Percentiles rank a stretch among this genome's conserved stretches.
phyloP scores from a whole-genome alignment of 2,113 vertebrate genomes.

The Dromas ardeola region DNA sequence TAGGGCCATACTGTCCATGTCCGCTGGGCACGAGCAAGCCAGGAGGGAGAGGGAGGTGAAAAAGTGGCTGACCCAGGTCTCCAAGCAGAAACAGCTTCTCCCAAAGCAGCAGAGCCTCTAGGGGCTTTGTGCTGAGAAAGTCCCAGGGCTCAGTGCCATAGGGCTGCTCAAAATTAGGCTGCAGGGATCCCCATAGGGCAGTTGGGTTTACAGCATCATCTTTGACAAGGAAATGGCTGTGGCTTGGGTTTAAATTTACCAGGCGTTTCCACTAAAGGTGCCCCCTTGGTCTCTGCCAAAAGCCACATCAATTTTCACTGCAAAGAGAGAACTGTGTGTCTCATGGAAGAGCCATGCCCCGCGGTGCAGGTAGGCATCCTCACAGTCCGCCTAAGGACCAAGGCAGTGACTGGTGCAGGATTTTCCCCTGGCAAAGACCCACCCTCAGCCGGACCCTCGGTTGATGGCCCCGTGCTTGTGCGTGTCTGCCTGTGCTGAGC shows the following conservation, averaged over 20 bases:
- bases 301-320: not conserved
- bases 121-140: not conserved
- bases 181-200: not conserved
- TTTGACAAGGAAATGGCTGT: not conserved
- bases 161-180: not conserved
- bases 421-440: not conserved
- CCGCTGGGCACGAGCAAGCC: not conserved
- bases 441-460: too few species aligned
- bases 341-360: not conserved
- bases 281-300: not conserved
- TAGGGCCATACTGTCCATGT: not conserved
- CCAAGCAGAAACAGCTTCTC: not conserved
- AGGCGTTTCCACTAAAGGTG: not conserved
- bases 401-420: not conserved
- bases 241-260: not conserved
- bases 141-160: not conserved
- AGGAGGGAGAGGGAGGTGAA: not conserved
- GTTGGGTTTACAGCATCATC: not conserved
- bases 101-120: not conserved
- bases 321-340: not conserved
- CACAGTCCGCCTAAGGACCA: accelerated
- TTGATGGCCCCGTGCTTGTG: accelerated
- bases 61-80: not conserved
- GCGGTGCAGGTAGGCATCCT: not conserved
- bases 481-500: not conserved